These are phyloP conservation scores for Muscicapa adusta DNA, from an alignment of 2,113 vertebrate genomes.

Conservation along the genomic window DNA sequence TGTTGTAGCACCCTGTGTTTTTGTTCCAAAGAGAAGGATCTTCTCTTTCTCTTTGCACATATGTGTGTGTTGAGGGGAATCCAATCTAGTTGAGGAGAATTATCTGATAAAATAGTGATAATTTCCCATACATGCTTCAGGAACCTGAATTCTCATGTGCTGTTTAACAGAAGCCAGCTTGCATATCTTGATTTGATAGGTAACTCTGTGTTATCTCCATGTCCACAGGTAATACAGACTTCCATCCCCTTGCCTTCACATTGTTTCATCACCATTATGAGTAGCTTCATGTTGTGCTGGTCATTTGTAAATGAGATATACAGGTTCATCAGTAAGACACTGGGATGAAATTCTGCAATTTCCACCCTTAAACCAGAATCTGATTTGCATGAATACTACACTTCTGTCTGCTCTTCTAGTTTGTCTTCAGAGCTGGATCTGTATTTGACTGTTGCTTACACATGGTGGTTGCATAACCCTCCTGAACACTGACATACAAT, in stretches of 20 bases:
- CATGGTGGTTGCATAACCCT: background rate
- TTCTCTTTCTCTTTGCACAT: background rate
- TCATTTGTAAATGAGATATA: background rate
- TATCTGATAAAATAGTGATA: background rate
- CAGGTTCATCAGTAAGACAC: background rate
- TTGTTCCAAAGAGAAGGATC: background rate
- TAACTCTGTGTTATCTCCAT: background rate
- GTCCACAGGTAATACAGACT: background rate
- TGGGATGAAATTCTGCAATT: background rate
- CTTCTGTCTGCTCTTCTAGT: background rate
- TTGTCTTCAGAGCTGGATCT: background rate
- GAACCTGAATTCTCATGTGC: background rate
- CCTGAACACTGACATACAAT: background rate
- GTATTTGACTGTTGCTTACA: background rate
- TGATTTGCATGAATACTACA: background rate
- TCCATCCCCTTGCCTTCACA: background rate
- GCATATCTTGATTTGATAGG: fast-evolving
- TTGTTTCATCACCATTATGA: background rate
- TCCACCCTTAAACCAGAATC: background rate
- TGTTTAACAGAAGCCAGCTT: background rate
- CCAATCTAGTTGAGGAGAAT: background rate
- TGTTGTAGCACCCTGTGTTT: background rate
- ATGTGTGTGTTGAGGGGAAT: background rate
- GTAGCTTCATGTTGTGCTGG: background rate
- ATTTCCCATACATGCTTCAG: background rate